Conservation (phyloP, 2,113 vertebrate species). For the Ascaphus truei region DNA sequence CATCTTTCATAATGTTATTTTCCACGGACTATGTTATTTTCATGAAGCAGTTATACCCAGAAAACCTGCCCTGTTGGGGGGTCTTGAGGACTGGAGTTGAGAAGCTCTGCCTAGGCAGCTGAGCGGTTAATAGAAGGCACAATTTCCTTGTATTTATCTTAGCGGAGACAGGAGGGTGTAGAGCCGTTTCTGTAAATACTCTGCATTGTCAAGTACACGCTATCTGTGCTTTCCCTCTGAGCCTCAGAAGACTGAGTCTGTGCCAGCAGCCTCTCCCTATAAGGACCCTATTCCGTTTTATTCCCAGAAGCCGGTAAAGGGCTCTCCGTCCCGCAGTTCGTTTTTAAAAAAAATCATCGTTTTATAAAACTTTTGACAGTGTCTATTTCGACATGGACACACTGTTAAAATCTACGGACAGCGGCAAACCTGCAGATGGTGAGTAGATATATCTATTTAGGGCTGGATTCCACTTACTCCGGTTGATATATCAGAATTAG, state of each 20-base stretch:
- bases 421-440: background rate
- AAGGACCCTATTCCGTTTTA: too few species aligned
- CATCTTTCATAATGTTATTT: too few species aligned
- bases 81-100: too few species aligned
- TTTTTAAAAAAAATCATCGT: too few species aligned
- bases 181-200: background rate
- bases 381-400: background rate
- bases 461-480: too few species aligned
- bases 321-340: too few species aligned
- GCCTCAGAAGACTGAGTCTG: too few species aligned
- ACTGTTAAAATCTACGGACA: background rate
- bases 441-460: background rate
- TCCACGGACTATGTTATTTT: too few species aligned
- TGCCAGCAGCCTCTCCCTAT: background rate
- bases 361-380: background rate
- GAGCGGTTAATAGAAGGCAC: slow-evolving; percentile 6
- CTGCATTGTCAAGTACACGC: background rate
- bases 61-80: too few species aligned
- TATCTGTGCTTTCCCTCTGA: background rate
- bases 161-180: slow-evolving; percentile 4
- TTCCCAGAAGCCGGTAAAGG: background rate
- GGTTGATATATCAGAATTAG: too few species aligned
- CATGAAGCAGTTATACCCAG: too few species aligned
- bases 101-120: background rate
- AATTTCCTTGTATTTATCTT: slow-evolving; percentile 24